Evolutionary conservation across 2,113 vertebrate genomes (phyloP), one percentile per base, ranked within the genome.

Genomic region (Gobius niger): DNA sequence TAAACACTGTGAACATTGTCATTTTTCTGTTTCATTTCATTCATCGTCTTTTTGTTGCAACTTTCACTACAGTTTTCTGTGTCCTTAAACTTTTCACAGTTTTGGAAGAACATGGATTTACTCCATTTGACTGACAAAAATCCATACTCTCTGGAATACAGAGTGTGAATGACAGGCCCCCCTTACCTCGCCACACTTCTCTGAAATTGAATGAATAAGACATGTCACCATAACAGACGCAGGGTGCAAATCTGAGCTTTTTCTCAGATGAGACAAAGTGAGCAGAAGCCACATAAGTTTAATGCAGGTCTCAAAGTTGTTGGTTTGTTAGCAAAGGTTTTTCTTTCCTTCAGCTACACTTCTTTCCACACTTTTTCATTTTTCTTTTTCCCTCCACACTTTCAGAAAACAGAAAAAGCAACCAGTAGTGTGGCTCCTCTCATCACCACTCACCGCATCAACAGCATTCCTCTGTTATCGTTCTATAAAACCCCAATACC

Each of bases 181-280:
- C 64, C 73, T 63, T 77, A 84, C 76, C 81, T 41, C 2, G 51
- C 70, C 66, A 69, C 73, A 74, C 74, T 85, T 67, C 76, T 13
- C 51, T 78, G 53, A 80, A 83, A 81, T 73, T 76, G 76, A 50
- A 49, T 7, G 10, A 64, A 65, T 60, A 84, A 80, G 72, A 80
- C 78, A 68, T 65, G 76, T 59, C 74, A 56, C 63, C 79, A 66
- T 62, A 63, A 34, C 24, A 67, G 56, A 77, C 75, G 74, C 68
- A 65, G 63, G 61, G 77, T 79, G 72, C 65, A 75, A 73, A 83
- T 83, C 73, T 69, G 78, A 60, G 81, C 72, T 81, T 78, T 78
- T 85, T 87, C 81, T 85, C 67, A 82, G 77, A 76, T 78, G 77
- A 81, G 79, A 52, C 63, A 60, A 10, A 77, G 57, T 50, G 63